phyloP scores from a whole-genome alignment of 2,113 vertebrate genomes.

The Gymnogyps californianus region DNA sequence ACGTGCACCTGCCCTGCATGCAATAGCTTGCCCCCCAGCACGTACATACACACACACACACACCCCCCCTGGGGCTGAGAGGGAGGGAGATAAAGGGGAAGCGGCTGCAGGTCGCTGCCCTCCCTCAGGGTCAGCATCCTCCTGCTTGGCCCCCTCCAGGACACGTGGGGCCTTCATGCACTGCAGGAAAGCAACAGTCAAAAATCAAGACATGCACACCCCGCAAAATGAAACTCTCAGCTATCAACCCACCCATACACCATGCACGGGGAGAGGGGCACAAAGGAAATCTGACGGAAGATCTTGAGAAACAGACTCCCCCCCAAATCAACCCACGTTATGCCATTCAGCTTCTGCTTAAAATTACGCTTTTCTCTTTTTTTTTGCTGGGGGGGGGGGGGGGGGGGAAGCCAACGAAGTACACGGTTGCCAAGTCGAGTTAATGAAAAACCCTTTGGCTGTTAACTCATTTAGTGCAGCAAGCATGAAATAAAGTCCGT shows the following conservation, averaged over 20 bases:
- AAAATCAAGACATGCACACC: not conserved
- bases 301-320: not conserved
- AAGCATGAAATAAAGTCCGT: slow-evolving; percentile 48
- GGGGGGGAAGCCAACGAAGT: not conserved
- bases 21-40: not conserved
- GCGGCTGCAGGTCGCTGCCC: not conserved
- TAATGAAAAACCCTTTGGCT: slow-evolving; percentile 68
- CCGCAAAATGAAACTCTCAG: not conserved
- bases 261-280: fast-evolving
- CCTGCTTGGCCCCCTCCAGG: not conserved
- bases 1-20: fast-evolving
- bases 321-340: not conserved
- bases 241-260: not conserved
- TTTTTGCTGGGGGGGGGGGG: too few species aligned
- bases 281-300: not conserved
- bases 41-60: fast-evolving
- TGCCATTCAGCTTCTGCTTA: not conserved
- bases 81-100: not conserved
- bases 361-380: not conserved
- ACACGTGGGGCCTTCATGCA: not conserved
- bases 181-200: fast-evolving
- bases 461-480: slow-evolving; percentile 65
- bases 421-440: slow-evolving; percentile 55
- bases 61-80: fast-evolving
- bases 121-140: not conserved